Evolutionary conservation across 2,113 vertebrate genomes (phyloP).

Genomic region (Psammodynastes pulverulentus): DNA sequence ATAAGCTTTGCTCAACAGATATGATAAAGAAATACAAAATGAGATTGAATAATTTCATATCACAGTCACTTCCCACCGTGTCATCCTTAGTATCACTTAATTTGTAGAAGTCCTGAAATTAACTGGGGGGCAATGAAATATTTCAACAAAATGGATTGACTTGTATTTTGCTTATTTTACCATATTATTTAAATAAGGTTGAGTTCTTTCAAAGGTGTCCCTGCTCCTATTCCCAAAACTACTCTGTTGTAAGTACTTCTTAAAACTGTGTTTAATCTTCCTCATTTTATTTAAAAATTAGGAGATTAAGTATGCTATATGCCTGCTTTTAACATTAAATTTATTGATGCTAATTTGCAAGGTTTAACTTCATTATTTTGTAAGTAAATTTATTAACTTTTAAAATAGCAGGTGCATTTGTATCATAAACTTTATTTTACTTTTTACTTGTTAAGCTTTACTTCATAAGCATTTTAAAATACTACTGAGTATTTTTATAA

Average conservation of each 20-base stretch:
- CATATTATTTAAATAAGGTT: not conserved
- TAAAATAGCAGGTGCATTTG: not conserved
- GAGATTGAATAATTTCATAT: not conserved
- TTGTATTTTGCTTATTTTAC: not conserved
- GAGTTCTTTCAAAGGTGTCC: not conserved
- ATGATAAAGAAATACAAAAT: not conserved
- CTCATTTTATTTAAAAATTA: not conserved
- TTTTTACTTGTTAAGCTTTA: not conserved
- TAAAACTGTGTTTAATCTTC: no score
- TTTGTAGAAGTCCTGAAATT: not conserved
- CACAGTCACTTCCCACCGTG: not conserved
- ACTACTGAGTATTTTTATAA: not conserved
- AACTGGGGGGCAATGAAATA: not conserved
- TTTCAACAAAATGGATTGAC: not conserved
- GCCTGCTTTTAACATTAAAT: not conserved
- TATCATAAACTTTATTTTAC: not conserved
- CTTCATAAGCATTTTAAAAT: not conserved
- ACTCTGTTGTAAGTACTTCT: not conserved
- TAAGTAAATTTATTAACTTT: conserved; percentile 2
- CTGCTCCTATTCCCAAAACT: not conserved
- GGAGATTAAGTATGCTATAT: not conserved
- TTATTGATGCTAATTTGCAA: not conserved
- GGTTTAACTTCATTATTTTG: not conserved
- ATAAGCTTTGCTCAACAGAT: not conserved
- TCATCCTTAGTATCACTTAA: not conserved